These are phyloP conservation scores for Eurypyga helias DNA, from an alignment of 2,113 vertebrate species.

Conservation along the genomic window DNA sequence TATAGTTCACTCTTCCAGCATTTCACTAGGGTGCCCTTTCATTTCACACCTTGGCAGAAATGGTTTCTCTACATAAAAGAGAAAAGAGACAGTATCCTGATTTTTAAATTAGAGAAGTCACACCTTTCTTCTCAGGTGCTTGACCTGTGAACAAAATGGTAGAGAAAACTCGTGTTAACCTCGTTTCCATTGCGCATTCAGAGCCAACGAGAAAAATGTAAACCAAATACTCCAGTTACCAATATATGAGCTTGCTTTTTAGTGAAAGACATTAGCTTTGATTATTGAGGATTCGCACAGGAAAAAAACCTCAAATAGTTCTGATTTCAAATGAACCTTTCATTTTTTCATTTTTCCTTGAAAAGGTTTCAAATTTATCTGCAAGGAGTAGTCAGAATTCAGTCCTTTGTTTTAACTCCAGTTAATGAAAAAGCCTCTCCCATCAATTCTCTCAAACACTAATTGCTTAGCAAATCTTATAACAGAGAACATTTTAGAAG, in stretches of 20 bases:
- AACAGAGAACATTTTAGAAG: not conserved
- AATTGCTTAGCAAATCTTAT: not conserved
- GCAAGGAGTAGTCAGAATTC: not conserved
- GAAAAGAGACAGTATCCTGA: not conserved
- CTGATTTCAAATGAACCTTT: not conserved
- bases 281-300: not conserved
- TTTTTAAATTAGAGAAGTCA: not conserved
- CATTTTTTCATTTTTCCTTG: not conserved
- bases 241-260: not conserved
- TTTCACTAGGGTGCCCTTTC: not conserved
- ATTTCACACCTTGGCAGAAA: not conserved
- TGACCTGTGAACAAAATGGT: not conserved
- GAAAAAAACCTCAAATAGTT: not conserved
- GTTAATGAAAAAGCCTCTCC: not conserved
- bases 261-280: not conserved
- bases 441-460: rapidly evolving
- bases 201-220: not conserved
- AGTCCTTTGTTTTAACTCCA: not conserved
- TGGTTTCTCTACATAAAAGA: not conserved
- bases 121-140: not conserved
- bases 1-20: not conserved
- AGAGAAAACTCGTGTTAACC: not conserved
- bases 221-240: not conserved
- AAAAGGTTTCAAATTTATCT: not conserved
- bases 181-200: not conserved